Evolutionary conservation across 2,113 vertebrate genomes (phyloP).

Genomic region (Thunnus maccoyii): DNA sequence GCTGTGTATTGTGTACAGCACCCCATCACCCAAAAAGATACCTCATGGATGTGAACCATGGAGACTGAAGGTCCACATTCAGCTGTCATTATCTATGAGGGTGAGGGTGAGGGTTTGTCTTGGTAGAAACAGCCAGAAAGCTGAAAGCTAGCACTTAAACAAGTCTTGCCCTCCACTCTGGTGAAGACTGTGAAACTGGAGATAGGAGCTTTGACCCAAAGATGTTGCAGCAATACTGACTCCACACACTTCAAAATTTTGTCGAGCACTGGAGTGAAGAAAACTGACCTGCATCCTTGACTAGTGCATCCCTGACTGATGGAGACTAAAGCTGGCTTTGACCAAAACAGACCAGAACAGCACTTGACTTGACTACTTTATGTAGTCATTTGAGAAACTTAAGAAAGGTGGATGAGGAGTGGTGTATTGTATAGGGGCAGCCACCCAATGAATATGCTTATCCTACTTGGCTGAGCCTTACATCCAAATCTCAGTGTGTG

Average conservation of each 20-base stretch:
- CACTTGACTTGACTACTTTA: slow-evolving; percentile 7
- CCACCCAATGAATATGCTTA: slow-evolving; percentile 51
- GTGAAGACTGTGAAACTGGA: slow-evolving; percentile 29
- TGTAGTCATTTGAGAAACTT: neutral
- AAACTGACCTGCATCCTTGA: slow-evolving; percentile 22
- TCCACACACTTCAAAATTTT: slow-evolving; percentile 22
- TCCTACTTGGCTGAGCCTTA: slow-evolving; percentile 50
- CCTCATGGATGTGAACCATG: too few species aligned
- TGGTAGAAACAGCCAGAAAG: slow-evolving; percentile 24
- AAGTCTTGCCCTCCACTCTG: slow-evolving; percentile 13
- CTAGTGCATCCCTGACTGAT: slow-evolving; percentile 16
- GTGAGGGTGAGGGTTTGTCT: too few species aligned
- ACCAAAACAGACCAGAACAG: slow-evolving; percentile 31
- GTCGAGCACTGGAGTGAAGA: slow-evolving; percentile 4
- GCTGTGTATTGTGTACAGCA: too few species aligned
- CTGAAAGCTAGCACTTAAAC: slow-evolving; percentile 22
- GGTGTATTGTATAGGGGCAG: slow-evolving; percentile 30
- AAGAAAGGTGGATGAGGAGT: neutral
- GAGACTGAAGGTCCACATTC: too few species aligned
- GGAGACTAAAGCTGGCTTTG: slow-evolving; percentile 23
- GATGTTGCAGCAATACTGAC: slow-evolving; percentile 5
- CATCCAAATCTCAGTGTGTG: slow-evolving; percentile 57
- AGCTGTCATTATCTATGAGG: too few species aligned
- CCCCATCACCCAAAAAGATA: slow-evolving; percentile 12
- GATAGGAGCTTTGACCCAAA: slow-evolving; percentile 5